These are phyloP conservation scores for Macropodus opercularis DNA, from an alignment of 2,797 vertebrate species.

Conservation along the genomic window DNA sequence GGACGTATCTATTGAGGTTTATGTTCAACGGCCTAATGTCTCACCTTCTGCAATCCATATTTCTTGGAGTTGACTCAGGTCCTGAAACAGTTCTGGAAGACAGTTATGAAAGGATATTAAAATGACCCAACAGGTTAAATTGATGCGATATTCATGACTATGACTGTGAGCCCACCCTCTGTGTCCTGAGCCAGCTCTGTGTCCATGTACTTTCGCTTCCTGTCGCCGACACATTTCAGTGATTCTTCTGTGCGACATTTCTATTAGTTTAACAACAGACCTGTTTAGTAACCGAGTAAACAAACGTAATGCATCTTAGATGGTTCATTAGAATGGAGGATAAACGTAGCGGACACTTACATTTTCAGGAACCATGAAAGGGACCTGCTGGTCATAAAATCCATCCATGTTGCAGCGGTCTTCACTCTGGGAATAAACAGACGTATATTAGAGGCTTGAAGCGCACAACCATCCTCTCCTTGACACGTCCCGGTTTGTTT, in stretches of 20 bases:
- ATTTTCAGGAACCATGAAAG: constrained; percentile 84
- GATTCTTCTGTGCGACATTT: constrained; percentile 79
- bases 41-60: constrained; percentile 97
- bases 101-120: not conserved
- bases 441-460: no score
- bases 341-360: constrained; percentile 75
- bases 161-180: constrained; percentile 84
- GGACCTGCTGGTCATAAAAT: constrained; percentile 96
- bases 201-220: constrained; percentile 92
- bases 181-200: constrained; percentile 93
- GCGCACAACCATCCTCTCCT: not conserved
- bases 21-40: constrained; percentile 8
- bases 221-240: constrained; percentile 79
- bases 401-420: constrained; percentile 86
- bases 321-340: no score
- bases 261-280: constrained; percentile 36
- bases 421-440: constrained; percentile 51
- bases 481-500: not conserved
- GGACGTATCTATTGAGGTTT: no score
- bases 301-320: no score
- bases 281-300: not conserved
- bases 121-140: not conserved
- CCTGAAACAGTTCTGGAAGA: constrained; percentile 92
- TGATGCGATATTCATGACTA: no score
- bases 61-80: constrained; percentile 93